These are phyloP conservation scores for Drosophila mojavensis DNA, from an alignment of 1,140 invertebrate species.

Conservation along the genomic window DNA sequence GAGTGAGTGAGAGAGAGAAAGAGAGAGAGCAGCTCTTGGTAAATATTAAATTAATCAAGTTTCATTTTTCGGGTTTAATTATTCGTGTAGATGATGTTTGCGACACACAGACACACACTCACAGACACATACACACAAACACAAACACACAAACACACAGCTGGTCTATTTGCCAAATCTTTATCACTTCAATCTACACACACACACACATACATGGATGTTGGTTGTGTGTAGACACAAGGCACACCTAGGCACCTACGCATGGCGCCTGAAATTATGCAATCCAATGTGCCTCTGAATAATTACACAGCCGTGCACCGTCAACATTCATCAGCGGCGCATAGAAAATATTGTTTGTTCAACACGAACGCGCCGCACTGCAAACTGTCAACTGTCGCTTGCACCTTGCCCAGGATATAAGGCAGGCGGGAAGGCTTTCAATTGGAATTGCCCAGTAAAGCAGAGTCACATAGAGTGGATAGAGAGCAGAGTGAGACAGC, in stretches of 20 bases:
- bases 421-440: too few relatives aligned
- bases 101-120: slow-evolving; percentile 24
- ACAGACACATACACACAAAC: not conserved
- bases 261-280: slow-evolving; percentile 12
- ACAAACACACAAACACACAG: not conserved
- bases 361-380: not conserved
- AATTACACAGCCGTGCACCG: slow-evolving; percentile 2
- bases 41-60: slow-evolving; percentile 81
- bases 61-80: slow-evolving; percentile 67
- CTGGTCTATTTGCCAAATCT: slow-evolving; percentile 35
- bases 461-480: too few relatives aligned
- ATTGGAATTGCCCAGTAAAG: too few relatives aligned
- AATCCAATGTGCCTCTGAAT: slow-evolving; percentile 14
- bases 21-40: slow-evolving; percentile 14
- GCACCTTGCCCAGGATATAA: too few relatives aligned
- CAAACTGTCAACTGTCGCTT: too few relatives aligned
- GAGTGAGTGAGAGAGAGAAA: not conserved
- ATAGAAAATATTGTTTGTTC: not conserved
- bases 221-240: not conserved
- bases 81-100: slow-evolving; percentile 57
- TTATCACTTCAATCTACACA: not conserved
- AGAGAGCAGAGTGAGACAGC: too few relatives aligned
- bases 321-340: not conserved
- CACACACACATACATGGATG: not conserved
- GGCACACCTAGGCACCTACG: too few relatives aligned